Evolutionary conservation across 2,888 invertebrate genomes (phyloP), one percentile per base, ranked within the genome.

Genomic region (Leptarthrus brevirostris): DNA sequence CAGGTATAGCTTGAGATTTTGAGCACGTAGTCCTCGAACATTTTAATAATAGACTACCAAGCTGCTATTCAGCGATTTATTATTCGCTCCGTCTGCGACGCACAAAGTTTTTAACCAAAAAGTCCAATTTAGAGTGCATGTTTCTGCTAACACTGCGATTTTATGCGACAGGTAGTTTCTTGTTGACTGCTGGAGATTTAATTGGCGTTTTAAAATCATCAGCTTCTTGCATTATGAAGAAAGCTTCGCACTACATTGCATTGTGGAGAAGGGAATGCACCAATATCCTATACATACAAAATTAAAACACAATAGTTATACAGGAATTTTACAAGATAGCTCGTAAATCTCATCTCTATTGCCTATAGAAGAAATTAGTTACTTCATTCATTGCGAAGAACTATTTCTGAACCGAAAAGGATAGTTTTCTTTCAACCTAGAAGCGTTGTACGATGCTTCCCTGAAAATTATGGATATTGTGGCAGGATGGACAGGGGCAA

Each of bases 391-490:
- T n/a, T n/a, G n/a, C n/a, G n/a, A n/a, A n/a, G 70, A 70, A 40
- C 8, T 70, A 6, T 70, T 70, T 53, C 70, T 34, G 1, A 70
- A 70, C 22, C 16, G 70, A 12, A 70, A 70, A 53, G 70, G 36
- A 10, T 49, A 12, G 8, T 70, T 53, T 36, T 70, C 70, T 2
- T 18, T 70, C 1, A 70, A 70, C 16, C 30, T 52, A 3, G 53
- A 70, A 47, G 40, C 26, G 1, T 3, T 58, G 14, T 58, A 58
- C 30, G 72, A 44, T 24, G 3, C 36, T 20, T 1, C 3, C 16
- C 8, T 73, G 2, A 47, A 61, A 61, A 73, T 73, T 49, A 1
- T 71, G 14, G 71, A 71, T n/a, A 54, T 54, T 22, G 34, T 70
- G 6, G 20, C 56, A 40, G 8, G 56, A 16, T 71, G 71, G 71